phyloP scores from a whole-genome alignment of 1,140 invertebrate species.

The Carposina sasakii region DNA sequence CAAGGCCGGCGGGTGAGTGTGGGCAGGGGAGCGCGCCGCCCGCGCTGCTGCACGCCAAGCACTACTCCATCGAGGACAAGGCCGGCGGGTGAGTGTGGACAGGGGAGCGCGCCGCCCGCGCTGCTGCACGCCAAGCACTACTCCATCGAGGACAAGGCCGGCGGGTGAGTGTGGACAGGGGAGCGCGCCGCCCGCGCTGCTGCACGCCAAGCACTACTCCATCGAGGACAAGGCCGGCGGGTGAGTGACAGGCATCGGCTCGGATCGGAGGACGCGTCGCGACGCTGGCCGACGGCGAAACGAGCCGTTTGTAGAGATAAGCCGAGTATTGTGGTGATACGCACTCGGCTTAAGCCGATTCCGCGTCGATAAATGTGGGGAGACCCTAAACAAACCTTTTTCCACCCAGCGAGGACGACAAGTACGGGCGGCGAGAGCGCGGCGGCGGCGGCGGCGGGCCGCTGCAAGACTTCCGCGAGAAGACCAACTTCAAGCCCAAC shows the following conservation, averaged over 20 bases:
- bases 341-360: too few relatives aligned
- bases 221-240: slow-evolving; percentile 96
- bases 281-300: too few relatives aligned
- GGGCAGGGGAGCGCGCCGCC: slow-evolving; percentile 89
- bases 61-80: slow-evolving; percentile 99
- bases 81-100: slow-evolving; percentile 89
- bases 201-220: slow-evolving; percentile 94
- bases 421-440: slow-evolving; percentile 50
- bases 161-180: slow-evolving; percentile 84
- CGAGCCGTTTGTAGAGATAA: too few relatives aligned
- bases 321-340: too few relatives aligned
- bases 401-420: slow-evolving; percentile 56
- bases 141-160: slow-evolving; percentile 99
- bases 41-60: slow-evolving; percentile 91
- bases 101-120: slow-evolving; percentile 92
- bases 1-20: slow-evolving; percentile 93
- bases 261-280: background rate
- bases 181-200: slow-evolving; percentile 76
- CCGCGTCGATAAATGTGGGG: too few relatives aligned
- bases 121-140: slow-evolving; percentile 94
- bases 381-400: background rate
- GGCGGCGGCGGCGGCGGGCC: slow-evolving; percentile 86
- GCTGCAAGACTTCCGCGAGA: slow-evolving; percentile 95
- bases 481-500: slow-evolving; percentile 93
- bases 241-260: slow-evolving; percentile 75